A percentile compares a stretch with the other conserved stretches of the same genome.
Conservation (phyloP, 2,888 invertebrate species). For the Chorisops tibialis region DNA sequence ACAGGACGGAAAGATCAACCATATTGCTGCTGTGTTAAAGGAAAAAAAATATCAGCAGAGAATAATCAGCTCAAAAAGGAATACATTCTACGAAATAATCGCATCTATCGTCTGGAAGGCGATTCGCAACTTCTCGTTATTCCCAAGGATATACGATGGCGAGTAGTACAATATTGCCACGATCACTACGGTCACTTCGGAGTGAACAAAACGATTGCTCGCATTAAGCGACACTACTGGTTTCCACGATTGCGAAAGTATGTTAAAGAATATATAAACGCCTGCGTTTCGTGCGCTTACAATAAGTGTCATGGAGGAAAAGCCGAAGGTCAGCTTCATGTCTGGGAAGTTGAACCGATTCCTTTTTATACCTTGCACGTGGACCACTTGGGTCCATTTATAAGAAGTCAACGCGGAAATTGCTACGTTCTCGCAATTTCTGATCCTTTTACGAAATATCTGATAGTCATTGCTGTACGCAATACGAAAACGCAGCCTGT, state of each 20-base stretch:
- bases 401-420: conserved; percentile 36
- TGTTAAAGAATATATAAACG: too few relatives aligned
- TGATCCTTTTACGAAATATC: conserved; percentile 31
- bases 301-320: too few relatives aligned
- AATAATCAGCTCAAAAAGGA: neutral
- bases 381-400: conserved; percentile 42
- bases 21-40: too few relatives aligned
- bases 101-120: neutral
- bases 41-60: neutral
- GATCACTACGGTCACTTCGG: neutral
- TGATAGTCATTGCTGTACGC: conserved; percentile 28
- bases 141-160: neutral
- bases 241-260: too few relatives aligned
- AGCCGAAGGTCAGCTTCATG: neutral
- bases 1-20: neutral
- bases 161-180: neutral
- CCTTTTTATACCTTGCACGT: conserved; percentile 41
- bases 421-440: conserved; percentile 27
- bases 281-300: too few relatives aligned
- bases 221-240: too few relatives aligned
- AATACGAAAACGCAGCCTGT: conserved; percentile 34
- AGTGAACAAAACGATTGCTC: neutral
- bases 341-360: neutral
- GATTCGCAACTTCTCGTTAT: neutral
- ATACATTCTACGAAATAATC: neutral